These are phyloP conservation scores for Rotaria sp. DNA, from an alignment of 2,888 invertebrate species.

Conservation along the genomic window DNA sequence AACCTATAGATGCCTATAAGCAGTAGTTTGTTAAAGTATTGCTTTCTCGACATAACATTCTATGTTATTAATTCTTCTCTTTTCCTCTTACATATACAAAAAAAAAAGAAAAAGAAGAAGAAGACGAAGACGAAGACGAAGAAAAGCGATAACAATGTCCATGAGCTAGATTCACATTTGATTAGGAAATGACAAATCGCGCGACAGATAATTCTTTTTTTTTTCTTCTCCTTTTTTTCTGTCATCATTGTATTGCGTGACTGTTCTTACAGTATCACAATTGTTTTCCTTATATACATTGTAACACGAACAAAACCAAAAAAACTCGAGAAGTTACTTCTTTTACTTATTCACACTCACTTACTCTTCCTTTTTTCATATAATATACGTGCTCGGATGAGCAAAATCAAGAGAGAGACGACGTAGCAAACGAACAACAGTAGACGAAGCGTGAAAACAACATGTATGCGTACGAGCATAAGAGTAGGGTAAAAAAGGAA, in stretches of 20 bases:
- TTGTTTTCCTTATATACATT: not conserved
- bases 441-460: not conserved
- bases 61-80: not conserved
- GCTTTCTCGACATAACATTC: not conserved
- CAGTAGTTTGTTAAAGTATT: not conserved
- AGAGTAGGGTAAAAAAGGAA: not conserved
- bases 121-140: not conserved
- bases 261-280: not conserved
- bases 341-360: not conserved
- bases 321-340: not conserved
- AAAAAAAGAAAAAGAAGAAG: not conserved
- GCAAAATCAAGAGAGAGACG: not conserved
- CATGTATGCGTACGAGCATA: not conserved
- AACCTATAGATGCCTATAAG: not conserved
- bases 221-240: not conserved
- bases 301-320: not conserved
- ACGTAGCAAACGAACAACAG: not conserved
- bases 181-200: constrained; percentile 15
- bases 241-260: not conserved
- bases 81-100: not conserved
- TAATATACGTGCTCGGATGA: not conserved
- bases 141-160: constrained; percentile 5
- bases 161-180: constrained; percentile 22
- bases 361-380: not conserved
- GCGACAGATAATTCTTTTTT: not conserved